Percentiles rank a stretch among this genome's conserved stretches.
These are phyloP conservation scores for Palaemon carinicauda DNA, from an alignment of 1,140 invertebrate genomes.

Conservation along the genomic window DNA sequence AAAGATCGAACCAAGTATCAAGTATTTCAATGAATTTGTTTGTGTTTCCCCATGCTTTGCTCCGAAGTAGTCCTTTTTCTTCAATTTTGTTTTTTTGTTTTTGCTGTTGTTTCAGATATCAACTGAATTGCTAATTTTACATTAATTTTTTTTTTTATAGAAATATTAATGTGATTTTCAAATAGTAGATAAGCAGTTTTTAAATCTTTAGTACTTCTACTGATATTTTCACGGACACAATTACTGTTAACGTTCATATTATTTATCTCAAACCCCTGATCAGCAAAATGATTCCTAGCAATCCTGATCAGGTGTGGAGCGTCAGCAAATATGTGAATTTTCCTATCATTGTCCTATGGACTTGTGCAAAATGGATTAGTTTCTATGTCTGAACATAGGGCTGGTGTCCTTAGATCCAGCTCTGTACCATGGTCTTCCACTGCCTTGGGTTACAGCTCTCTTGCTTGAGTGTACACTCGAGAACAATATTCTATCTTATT, in stretches of 20 bases:
- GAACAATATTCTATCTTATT: too few species aligned
- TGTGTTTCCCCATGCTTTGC: neutral
- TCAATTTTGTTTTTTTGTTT: neutral
- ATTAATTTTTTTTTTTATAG: neutral
- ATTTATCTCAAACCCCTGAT: too few species aligned
- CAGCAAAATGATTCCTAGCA: too few species aligned
- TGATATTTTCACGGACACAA: neutral
- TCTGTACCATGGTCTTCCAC: too few species aligned
- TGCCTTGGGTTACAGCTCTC: too few species aligned
- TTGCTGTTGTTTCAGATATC: constrained; percentile 5
- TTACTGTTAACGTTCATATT: too few species aligned
- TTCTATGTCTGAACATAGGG: neutral
- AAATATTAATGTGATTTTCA: neutral
- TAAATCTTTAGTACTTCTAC: neutral
- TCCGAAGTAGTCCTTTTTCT: neutral
- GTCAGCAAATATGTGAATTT: neutral
- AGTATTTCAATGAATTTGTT: neutral
- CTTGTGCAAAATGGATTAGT: neutral
- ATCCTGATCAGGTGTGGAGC: neutral
- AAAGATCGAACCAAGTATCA: neutral
- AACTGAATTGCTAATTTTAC: neutral
- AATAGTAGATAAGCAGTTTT: neutral
- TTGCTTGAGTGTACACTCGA: too few species aligned
- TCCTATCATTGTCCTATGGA: neutral
- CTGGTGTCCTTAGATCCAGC: too few species aligned